Percentiles rank a stretch among this genome's conserved stretches.
These are phyloP conservation scores for Eospalax fontanierii DNA, from an alignment of 2,797 vertebrate species.

Conservation along the genomic window DNA sequence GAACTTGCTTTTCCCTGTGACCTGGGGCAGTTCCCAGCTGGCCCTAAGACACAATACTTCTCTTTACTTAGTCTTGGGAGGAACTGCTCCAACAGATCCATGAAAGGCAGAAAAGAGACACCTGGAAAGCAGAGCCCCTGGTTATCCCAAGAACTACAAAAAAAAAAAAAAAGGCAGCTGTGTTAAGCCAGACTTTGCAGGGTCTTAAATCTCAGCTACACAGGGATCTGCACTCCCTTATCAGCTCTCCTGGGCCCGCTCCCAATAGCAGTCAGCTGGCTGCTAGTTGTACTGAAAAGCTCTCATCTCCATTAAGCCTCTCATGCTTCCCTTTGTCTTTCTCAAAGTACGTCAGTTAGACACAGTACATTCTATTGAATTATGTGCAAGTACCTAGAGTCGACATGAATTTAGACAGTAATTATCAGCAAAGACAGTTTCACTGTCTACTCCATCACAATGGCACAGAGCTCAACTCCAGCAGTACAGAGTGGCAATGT, in stretches of 20 bases:
- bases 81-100: not conserved
- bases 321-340: not conserved
- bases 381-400: not conserved
- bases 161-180: not conserved
- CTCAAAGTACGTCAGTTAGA: not conserved
- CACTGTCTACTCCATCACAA: not conserved
- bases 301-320: not conserved
- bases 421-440: not conserved
- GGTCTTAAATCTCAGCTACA: no score
- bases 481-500: not conserved
- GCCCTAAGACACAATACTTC: not conserved
- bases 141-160: not conserved
- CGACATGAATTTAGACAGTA: not conserved
- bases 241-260: not conserved
- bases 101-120: not conserved
- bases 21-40: not conserved
- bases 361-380: not conserved
- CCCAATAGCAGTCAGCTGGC: no score
- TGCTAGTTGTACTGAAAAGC: not conserved
- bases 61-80: not conserved
- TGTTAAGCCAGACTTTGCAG: no score
- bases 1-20: not conserved
- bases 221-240: not conserved
- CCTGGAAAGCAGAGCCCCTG: not conserved
- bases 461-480: not conserved